Percentiles rank a stretch among this genome's conserved stretches.
Evolutionary conservation across 2,113 vertebrate species (phyloP).

Genomic region (Cinclus cinclus): DNA sequence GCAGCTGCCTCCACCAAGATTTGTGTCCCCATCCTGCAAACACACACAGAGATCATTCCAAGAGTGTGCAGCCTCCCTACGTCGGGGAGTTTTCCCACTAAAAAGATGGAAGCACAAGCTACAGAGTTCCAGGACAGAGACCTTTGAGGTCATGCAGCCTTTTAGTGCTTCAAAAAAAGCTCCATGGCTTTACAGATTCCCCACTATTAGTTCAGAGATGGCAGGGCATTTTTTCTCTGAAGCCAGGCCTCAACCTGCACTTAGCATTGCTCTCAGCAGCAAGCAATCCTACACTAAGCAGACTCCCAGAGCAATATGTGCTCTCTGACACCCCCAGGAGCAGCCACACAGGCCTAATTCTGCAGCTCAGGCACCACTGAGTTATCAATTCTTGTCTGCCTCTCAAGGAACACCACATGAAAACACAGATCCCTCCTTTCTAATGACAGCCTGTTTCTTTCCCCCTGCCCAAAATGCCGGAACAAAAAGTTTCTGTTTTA

Average conservation of each 20-base stretch:
- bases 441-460: neutral
- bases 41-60: neutral
- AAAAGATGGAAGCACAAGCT: neutral
- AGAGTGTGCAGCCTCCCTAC: neutral
- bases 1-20: neutral
- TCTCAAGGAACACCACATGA: neutral
- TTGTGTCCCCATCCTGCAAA: neutral
- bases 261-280: neutral
- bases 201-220: neutral
- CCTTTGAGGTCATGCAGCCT: neutral
- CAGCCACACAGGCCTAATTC: neutral
- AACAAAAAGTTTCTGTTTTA: neutral
- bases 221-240: neutral
- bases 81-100: neutral
- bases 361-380: neutral
- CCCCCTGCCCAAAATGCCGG: neutral
- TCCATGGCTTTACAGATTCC: neutral
- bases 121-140: neutral
- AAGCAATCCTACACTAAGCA: neutral
- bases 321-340: neutral
- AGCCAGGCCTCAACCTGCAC: neutral
- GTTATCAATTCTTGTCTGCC: neutral
- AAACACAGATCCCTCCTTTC: neutral
- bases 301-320: neutral
- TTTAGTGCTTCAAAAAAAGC: neutral